Conservation (phyloP, 2,113 vertebrate species). For the Brachypteracias leptosomus region DNA sequence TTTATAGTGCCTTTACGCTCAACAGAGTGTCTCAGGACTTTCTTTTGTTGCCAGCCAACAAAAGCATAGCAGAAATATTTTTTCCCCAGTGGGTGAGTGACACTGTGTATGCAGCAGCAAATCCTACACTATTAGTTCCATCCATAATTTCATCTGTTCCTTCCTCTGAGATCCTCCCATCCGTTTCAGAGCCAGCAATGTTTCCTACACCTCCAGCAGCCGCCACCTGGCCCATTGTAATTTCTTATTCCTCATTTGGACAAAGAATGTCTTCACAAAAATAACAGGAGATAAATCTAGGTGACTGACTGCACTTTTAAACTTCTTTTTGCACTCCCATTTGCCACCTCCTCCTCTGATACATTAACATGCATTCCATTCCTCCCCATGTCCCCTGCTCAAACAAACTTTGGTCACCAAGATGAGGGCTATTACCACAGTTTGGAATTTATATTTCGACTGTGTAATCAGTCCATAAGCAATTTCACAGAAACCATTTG, state of each 20-base stretch:
- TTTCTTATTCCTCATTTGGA: neutral
- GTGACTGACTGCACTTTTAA: conserved; percentile 27
- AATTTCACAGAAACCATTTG: conserved; percentile 41
- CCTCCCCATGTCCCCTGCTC: neutral
- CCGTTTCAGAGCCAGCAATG: neutral
- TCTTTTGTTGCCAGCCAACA: neutral
- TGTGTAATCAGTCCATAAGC: conserved; percentile 46
- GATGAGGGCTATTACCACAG: conserved; percentile 28
- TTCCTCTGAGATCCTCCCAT: neutral
- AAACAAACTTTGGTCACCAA: conserved; percentile 31
- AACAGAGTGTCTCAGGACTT: neutral
- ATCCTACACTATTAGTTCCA: too few relatives aligned
- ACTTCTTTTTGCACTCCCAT: neutral
- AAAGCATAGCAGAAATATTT: neutral
- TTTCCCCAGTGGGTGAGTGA: neutral
- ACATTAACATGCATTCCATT: conserved; percentile 51
- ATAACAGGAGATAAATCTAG: conserved; percentile 7
- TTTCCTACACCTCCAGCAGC: neutral
- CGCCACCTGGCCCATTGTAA: neutral
- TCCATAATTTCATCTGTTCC: too few relatives aligned
- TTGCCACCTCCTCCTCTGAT: conserved; percentile 27
- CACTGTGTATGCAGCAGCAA: too few relatives aligned
- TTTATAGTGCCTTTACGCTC: neutral
- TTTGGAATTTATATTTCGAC: conserved; percentile 51
- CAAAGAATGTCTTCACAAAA: neutral